Evolutionary conservation across 2,113 vertebrate genomes (phyloP), one percentile per base, ranked within the genome.

Genomic region (human (Homo sapiens)): DNA sequence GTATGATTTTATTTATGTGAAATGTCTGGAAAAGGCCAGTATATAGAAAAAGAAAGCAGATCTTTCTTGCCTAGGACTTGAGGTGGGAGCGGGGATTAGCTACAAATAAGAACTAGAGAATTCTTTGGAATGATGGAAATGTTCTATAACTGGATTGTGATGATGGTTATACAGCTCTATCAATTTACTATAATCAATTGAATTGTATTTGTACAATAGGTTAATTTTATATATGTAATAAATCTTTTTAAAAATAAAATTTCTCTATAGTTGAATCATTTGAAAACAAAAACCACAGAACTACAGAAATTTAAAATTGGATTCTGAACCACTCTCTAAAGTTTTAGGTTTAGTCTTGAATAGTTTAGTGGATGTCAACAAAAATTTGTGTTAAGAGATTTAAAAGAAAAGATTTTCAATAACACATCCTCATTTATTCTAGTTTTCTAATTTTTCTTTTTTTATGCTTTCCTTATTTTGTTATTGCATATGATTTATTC

Each of bases 181-280:
- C 76, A 27, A 48, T 94, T 97, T 43, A 40, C 25, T 50, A 61
- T 88, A 91, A 79, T 52, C 57, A 85, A 43, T 48, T 68, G 40
- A 93, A 43, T 50, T 90, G 17, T 43, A n/a, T 95, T 43, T 78
- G 93, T 90, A 88, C 10, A 59, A 27, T 52, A 25, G 20, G 23
- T 94, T 90, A 95, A 55, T 73, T 94, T 95, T 96, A 66, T 82
- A 7, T 82, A 25, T 91, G 1, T 93, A 64, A 59, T 95, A 86
- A 96, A 75, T 76, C 38, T 90, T 87, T 96, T 95, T 38, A 55
- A 64, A 94, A 90, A 57, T 25, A 84, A n/a, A 27, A 83, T 96
- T 95, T 92, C 43, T 52, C 48, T 23, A 68, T 88, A 92, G 17
- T 70, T 84, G 22, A 93, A 40, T 82, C 40, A 82, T 93, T 96